These are phyloP conservation scores for Nemapogon koenigi DNA, from an alignment of 2,888 invertebrate species.

Conservation along the genomic window DNA sequence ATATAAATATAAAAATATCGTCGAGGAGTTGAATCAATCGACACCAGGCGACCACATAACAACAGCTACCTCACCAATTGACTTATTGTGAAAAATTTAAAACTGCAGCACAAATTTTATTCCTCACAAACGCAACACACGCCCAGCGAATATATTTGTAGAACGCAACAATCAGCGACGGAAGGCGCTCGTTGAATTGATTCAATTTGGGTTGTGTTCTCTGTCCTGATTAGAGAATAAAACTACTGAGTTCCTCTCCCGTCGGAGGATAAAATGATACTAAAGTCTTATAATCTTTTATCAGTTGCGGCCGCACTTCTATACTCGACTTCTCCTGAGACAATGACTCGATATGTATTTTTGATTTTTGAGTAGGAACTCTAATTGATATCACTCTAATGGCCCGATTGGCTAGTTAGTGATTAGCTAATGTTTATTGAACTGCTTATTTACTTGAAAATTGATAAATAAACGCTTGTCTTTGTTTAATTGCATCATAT, in stretches of 20 bases:
- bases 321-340: slow-evolving; percentile 20
- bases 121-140: neutral
- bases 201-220: slow-evolving; percentile 33
- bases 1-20: no score
- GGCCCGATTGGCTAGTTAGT: no score
- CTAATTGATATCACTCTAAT: no score
- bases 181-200: slow-evolving; percentile 50
- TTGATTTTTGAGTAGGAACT: slow-evolving; percentile 4
- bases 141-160: slow-evolving; percentile 4
- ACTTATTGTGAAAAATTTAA: slow-evolving; percentile 14
- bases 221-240: slow-evolving; percentile 12
- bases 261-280: slow-evolving; percentile 45
- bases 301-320: slow-evolving; percentile 24
- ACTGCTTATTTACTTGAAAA: neutral
- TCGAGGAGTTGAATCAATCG: no score
- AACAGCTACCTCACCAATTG: slow-evolving; percentile 18
- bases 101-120: slow-evolving; percentile 2
- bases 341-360: neutral
- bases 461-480: slow-evolving; percentile 33
- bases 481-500: slow-evolving; percentile 28
- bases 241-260: slow-evolving; percentile 27
- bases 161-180: slow-evolving; percentile 37
- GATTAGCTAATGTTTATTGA: slow-evolving; percentile 4
- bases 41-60: slow-evolving; percentile 9
- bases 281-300: slow-evolving; percentile 47